These are phyloP conservation scores for Cephus cinctus DNA, from an alignment of 1,140 invertebrate species.

Conservation along the genomic window DNA sequence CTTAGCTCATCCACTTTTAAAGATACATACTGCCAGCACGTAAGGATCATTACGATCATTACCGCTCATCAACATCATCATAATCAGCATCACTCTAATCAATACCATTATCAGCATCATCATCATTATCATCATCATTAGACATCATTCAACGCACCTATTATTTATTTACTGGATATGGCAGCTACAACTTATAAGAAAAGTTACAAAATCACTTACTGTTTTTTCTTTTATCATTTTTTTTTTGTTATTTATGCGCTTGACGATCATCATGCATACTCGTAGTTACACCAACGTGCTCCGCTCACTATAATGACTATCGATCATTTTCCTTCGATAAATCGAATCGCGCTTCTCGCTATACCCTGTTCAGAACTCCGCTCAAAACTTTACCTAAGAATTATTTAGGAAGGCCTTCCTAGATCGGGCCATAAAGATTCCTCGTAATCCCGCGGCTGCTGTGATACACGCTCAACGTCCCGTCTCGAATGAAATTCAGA, in stretches of 20 bases:
- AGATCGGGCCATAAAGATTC: no score
- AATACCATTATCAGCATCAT: slow-evolving; percentile 25
- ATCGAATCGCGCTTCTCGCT: no score
- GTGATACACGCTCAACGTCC: no score
- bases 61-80: slow-evolving; percentile 18
- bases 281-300: not conserved
- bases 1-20: slow-evolving; percentile 44
- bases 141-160: slow-evolving; percentile 34
- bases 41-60: slow-evolving; percentile 29
- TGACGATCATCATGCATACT: slow-evolving; percentile 19
- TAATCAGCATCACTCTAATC: slow-evolving; percentile 23
- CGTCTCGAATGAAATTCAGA: no score
- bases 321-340: no score
- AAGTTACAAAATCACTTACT: slow-evolving; percentile 54
- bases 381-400: no score
- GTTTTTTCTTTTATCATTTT: slow-evolving; percentile 24
- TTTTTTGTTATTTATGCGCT: slow-evolving; percentile 8
- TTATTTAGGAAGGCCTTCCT: no score
- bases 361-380: no score
- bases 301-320: not conserved
- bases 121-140: slow-evolving; percentile 21
- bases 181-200: slow-evolving; percentile 55
- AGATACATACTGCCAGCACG: slow-evolving; percentile 34
- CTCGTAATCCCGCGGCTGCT: no score
- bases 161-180: slow-evolving; percentile 46